Base-by-base conservation (phyloP, 2,113 vertebrate genomes). In the Hipposideros armiger region DNA sequence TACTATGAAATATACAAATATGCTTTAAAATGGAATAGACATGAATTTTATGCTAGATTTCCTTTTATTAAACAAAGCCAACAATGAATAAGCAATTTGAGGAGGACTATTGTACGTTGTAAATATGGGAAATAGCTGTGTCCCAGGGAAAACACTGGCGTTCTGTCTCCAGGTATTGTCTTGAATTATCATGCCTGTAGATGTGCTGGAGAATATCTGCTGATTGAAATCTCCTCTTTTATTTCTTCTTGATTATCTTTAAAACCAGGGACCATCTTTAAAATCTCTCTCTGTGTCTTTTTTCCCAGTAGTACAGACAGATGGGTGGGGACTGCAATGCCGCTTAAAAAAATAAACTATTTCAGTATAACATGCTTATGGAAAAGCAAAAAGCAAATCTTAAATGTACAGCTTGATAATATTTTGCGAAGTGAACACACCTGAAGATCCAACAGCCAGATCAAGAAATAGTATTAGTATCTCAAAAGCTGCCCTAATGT, bases 181-280 rank as follows among this genome's bases (percentile, higher is more conserved):
- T 47, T 94, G 85, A 42, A 36, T 62, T 20, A 47, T 67, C 56
- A 83, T 4, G 30, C 62, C 17, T 69, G 28, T 28, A 32, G 40
- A 42, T 24, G n/a, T 24, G 56, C 66, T 58, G 64, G 87, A 52
- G 56, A 89, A 17, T 30, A 85, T 26, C 17, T n/a, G 24, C 14
- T 28, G 26, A 84, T 50, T 85, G 45, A 87, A 72, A 72, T 32
- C 14, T 40, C 17, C 58, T 64, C 20, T 89, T 81, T 72, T 36
- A 72, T 74, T 88, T 93, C 64, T 84, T 81, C 52, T 6, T 73
- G 42, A 64, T 92, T 26, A 26, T 62, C 24, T 90, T 87, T 74
- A 45, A 93, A 87, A 67, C 60, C 20, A 47, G 30, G 19, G 40
- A 72, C 66, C 56, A 54, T 74, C 52, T 87, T 86, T 50, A 28